phyloP scores from a whole-genome alignment of 2,113 vertebrate species.

The Aleadryas rufinucha region DNA sequence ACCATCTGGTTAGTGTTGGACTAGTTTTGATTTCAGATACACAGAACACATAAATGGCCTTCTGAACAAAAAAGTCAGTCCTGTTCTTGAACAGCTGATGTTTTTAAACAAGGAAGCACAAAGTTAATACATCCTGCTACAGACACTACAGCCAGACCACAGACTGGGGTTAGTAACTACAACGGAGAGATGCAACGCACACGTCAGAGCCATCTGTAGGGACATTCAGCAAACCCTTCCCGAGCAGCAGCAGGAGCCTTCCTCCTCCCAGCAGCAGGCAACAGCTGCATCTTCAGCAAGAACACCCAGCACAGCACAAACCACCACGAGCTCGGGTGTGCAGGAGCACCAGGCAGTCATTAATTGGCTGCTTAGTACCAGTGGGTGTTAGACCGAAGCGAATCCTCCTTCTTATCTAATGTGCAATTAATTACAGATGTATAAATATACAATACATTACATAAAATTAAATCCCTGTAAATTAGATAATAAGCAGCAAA shows the following conservation, averaged over 20 bases:
- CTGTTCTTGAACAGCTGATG: conserved; percentile 46
- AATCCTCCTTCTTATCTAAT: conserved; percentile 56
- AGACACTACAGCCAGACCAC: neutral
- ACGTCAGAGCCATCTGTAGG: neutral
- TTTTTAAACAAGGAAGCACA: conserved; percentile 72
- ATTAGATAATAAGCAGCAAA: conserved; percentile 75
- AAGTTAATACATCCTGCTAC: conserved; percentile 62
- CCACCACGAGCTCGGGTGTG: neutral
- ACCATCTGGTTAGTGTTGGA: neutral
- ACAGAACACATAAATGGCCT: conserved; percentile 69
- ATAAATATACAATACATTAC: conserved; percentile 82
- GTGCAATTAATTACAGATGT: conserved; percentile 89
- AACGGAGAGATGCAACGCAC: neutral
- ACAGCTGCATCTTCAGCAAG: conserved; percentile 14
- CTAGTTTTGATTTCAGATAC: neutral
- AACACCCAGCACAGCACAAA: neutral
- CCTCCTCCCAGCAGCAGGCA: conserved; percentile 35
- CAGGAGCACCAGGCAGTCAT: neutral
- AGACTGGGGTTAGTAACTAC: conserved; percentile 9
- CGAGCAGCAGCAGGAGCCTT: conserved; percentile 34
- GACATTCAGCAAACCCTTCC: conserved; percentile 72
- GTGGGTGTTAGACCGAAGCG: neutral
- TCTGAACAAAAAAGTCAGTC: conserved; percentile 68
- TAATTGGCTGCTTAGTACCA: neutral
- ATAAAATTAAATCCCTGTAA: conserved; percentile 76